phyloP scores from a whole-genome alignment of 1,140 invertebrate genomes.

The Hylaeus volcanicus region DNA sequence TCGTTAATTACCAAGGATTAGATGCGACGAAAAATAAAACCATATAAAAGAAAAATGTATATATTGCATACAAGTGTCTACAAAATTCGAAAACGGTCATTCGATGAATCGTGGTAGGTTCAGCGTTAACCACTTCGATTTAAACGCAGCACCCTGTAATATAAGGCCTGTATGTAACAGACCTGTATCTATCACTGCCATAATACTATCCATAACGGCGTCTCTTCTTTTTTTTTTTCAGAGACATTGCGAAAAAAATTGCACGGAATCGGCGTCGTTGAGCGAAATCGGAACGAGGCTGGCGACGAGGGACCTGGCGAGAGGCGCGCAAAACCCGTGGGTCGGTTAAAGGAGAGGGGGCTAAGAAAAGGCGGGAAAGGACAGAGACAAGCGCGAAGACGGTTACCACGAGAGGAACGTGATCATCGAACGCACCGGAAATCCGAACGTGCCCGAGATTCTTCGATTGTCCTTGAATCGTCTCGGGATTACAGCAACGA shows the following conservation, averaged over 20 bases:
- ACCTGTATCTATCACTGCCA: too few species aligned
- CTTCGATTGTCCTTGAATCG: neutral
- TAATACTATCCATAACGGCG: neutral
- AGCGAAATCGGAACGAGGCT: neutral
- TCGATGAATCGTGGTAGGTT: too few species aligned
- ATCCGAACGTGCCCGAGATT: neutral
- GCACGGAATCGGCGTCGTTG: neutral
- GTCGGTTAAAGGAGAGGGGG: neutral
- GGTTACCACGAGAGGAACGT: neutral
- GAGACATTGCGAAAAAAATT: constrained; percentile 1
- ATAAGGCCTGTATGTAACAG: too few species aligned
- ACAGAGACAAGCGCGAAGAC: neutral
- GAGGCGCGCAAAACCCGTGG: neutral
- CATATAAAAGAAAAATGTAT: too few species aligned
- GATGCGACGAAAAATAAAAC: too few species aligned
- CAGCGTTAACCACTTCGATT: too few species aligned
- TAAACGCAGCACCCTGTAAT: too few species aligned
- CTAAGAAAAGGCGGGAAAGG: neutral
- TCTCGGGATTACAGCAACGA: neutral
- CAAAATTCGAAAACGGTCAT: too few species aligned
- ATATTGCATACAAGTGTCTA: too few species aligned
- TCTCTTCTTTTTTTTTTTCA: neutral
- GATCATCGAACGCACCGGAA: constrained; percentile 9
- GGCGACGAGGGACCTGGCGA: neutral
- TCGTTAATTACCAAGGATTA: too few species aligned